Base-by-base conservation (phyloP, 2,888 invertebrate species). In the Anaspis maculata region DNA sequence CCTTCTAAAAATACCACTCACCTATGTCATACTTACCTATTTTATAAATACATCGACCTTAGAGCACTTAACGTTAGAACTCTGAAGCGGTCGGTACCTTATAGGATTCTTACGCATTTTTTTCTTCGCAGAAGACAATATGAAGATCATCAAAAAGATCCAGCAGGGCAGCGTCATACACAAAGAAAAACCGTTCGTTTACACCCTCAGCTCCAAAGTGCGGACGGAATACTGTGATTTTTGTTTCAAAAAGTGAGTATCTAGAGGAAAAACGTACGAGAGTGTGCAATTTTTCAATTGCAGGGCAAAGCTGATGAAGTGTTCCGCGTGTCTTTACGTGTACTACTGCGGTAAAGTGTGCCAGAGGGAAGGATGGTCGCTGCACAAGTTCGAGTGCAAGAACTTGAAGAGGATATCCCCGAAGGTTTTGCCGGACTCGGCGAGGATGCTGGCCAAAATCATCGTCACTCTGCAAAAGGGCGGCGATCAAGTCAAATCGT, bases 331-430 rank as follows among this genome's bases (percentile, higher is more conserved):
- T 66, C 77, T 81, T 34, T 83, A 82, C 54, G 80, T 86, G 1
- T 76, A 79, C 61, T 94, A 92, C 56, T 94, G 94, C 56, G 79
- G 80, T 44, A 73, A 76, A 30, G 62, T 61, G 21, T 94, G 94
- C 62, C 94, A 94, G 66, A 79, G 72, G 59, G 74, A 78, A 48
- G 81, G 83, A 7, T 94, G 92, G 92, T 57, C 62, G 6, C 70
- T 82, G 37, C 92, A 92, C 61, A 90, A 86, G 68, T 68, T 69
- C 56, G 94, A 94, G 69, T 94, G 94, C 59, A 63, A 70, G 15
- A 81, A 78, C 58, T 71, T 91, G 34, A 82, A 81, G 55, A 72
- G 74, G 40, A 71, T 85, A 19, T 64, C 74, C 2, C 86, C 89
- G 0, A 76, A 79, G 37, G 71, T 77, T 11, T 69, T 90, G 12